Evolutionary conservation across 1,140 invertebrate species (phyloP), one percentile per base, ranked within the genome.

Genomic region (Cotesia typhae): DNA sequence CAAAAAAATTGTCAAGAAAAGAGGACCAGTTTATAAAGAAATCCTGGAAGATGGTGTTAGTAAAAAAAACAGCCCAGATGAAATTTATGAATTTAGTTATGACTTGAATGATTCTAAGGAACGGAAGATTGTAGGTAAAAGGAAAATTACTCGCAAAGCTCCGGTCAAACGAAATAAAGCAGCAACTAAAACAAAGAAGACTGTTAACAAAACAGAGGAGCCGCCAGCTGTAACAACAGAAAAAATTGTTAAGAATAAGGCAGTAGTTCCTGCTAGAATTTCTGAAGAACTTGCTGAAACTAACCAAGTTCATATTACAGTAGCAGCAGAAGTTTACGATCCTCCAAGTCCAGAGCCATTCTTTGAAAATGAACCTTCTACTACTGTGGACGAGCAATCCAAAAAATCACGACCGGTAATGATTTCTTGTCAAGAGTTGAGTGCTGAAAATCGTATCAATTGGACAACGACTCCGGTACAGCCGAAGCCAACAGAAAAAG

Each of bases 81-180:
- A 77, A 66, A 63, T 78, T 35, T 80, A 78, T 68, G 74, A 78
- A 57, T 78, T 78, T 68, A 14, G 17, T 9, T 74, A 55, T 14
- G 73, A 76, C 20, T 38, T 14, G 4, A 74, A 76, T 64, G 75
- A 76, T 67, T 71, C 73, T 4, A 12, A 35, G 4, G 73, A 76
- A 66, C 53, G 28, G 6, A 38, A 4, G 12, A 74, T 61, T 10
- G 73, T 71, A 41, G 59, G 38, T 38, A 74, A 74, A 36, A 74
- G 69, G 38, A 59, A 47, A 55, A 37, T 67, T 47, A 61, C 38
- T 4, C 51, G 60, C 7, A 72, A 65, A 59, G 57, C 53, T 5
- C 52, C 67, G 20, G 64, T 28, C 4, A 73, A 70, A 60, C 59
- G 60, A n/a, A 17, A n/a, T 57, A 68, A 5, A 14, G 64, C 9